phyloP scores from a whole-genome alignment of 2,113 vertebrate genomes.

The Furnarius figulus region DNA sequence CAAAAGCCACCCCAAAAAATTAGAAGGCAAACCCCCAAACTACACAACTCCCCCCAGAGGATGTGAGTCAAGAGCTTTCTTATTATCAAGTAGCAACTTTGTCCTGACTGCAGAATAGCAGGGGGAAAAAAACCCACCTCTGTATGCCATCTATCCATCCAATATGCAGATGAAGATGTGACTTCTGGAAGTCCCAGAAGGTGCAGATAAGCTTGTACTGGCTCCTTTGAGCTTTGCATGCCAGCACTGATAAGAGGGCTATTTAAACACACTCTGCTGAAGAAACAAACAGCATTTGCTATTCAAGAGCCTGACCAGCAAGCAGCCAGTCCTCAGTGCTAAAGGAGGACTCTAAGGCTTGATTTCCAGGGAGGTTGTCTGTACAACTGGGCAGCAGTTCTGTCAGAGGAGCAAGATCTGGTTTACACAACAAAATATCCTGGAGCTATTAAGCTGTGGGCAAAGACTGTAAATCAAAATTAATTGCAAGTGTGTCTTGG shows the following conservation, averaged over 20 bases:
- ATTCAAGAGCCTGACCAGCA: not conserved
- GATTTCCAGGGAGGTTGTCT: not conserved
- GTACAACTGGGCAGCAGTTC: not conserved
- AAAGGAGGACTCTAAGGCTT: not conserved
- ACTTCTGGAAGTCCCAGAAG: not conserved
- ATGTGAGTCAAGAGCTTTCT: not conserved
- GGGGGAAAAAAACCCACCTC: not conserved
- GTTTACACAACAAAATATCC: constrained; percentile 32
- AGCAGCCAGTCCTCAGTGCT: not conserved
- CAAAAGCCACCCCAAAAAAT: not conserved
- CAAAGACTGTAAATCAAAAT: constrained; percentile 8
- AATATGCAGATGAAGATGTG: not conserved
- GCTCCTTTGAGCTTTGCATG: not conserved
- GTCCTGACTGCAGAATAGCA: not conserved
- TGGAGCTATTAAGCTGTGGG: not conserved
- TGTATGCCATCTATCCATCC: not conserved
- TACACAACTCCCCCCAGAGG: not conserved
- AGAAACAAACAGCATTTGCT: not conserved
- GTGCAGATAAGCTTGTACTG: not conserved
- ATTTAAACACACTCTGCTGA: not conserved
- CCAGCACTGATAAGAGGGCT: not conserved
- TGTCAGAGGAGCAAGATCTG: not conserved
- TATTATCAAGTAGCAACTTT: not conserved
- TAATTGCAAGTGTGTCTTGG: not conserved
- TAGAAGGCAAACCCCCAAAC: not conserved